Evolutionary conservation across 2,797 vertebrate species (phyloP), one percentile per base, ranked within the genome.

Genomic region (Forpus xanthops): DNA sequence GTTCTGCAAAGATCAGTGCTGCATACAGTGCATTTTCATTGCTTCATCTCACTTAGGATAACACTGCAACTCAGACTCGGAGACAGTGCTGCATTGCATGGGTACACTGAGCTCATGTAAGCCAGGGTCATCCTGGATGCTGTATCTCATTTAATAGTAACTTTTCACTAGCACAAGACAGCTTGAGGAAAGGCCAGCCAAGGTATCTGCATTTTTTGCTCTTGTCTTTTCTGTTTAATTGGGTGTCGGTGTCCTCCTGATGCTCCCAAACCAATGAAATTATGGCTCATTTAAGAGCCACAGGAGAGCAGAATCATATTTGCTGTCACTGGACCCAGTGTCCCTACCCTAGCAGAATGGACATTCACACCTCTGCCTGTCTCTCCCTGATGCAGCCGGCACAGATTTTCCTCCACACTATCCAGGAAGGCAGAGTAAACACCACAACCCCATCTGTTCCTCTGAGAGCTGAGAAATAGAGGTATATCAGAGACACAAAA

Each of bases 331-430:
- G 65, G 23, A 53, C 33, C 12, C 44, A 21, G 21, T 21, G 58
- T 66, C 37, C 31, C 23, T 73, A 15, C n/a, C n/a, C 33, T 10
- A 75, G 25, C 21, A 37, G 52, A 74, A 75, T 23, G 31, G 41
- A 11, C 24, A 45, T 20, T 55, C 20, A 20, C 15, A 39, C 28
- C 37, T 42, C 23, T 67, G 25, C 64, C 39, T 72, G 45, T 52
- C 49, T 96, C 95, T 86, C 94, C 71, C 42, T 92, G 45, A 95
- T 97, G 97, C 12, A 96, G 93, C 67, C n/a, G 76, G n/a, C 77
- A 93, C 28, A 98, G 95, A 73, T 98, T 98, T 94, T 98, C 97
- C 67, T 98, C 97, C 80, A 97, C 96, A 1, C 71, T 55, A 49
- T 98, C 97, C 92, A 98, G 88, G 83, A 98, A 97, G 1, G 78